Evolutionary conservation across 2,888 invertebrate species (phyloP).

Genomic region (Cosmorhoe ocellata): DNA sequence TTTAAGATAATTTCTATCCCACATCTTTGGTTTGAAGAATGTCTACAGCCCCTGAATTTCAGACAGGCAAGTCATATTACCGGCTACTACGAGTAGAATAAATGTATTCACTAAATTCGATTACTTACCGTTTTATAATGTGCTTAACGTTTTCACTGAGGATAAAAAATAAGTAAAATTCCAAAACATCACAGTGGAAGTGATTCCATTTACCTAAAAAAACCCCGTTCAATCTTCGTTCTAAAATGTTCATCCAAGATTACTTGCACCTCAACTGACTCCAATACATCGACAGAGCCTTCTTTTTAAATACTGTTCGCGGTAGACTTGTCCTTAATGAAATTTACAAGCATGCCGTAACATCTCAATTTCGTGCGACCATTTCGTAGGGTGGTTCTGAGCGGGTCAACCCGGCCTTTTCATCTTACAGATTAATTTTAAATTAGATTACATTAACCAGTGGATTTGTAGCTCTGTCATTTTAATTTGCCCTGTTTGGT

Average conservation of each 20-base stretch:
- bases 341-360: constrained; percentile 60
- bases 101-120: too few species aligned
- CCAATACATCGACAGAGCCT: constrained; percentile 33
- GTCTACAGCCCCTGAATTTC: too few species aligned
- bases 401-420: constrained; percentile 54
- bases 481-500: constrained; percentile 53
- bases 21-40: too few species aligned
- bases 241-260: constrained; percentile 5
- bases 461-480: constrained; percentile 55
- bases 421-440: constrained; percentile 72
- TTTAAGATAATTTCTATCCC: too few species aligned
- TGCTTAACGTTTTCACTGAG: too few species aligned
- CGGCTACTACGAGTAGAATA: too few species aligned
- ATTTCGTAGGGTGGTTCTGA: constrained; percentile 24
- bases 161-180: too few species aligned
- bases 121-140: too few species aligned
- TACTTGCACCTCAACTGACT: constrained; percentile 10
- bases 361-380: constrained; percentile 55
- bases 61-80: too few species aligned
- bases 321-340: constrained; percentile 59
- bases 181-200: too few species aligned
- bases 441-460: constrained; percentile 71
- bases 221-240: constrained; percentile 11
- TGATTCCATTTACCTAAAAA: neutral
- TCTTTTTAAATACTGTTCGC: constrained; percentile 54